Evolutionary conservation across 2,888 invertebrate species (phyloP), one percentile per base, ranked within the genome.

Genomic region (Cantharis rufa): DNA sequence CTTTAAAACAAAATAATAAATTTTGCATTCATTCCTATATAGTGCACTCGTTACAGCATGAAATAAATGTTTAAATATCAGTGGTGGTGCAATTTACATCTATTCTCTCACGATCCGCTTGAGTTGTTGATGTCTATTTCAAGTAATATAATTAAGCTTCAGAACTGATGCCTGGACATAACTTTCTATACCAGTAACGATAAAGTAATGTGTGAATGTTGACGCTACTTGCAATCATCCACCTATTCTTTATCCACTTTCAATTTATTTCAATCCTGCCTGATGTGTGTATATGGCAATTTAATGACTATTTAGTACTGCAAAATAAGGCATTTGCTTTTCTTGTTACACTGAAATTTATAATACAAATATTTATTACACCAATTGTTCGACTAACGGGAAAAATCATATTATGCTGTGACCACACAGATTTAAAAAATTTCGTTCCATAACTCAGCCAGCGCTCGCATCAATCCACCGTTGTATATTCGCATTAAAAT

Each of bases 161-260:
- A 72, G 80, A 80, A 77, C 79, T 78, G 82, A 83, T 83, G 80
- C 81, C 82, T 83, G 83, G 83, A 83, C 83, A 82, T 82, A 83
- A 82, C 83, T 83, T 83, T 83, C 83, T 82, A 82, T 70, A 72
- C 74, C 15, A 48, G 68, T 61, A 71, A 70, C 70, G 70, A 75
- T 73, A 70, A 73, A 79, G 72, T 79, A 78, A 78, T 79, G 79
- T 78, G 80, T 78, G 80, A 80, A 80, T 76, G 79, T 74, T 80
- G 69, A 71, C 76, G 74, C 74, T 72, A 72, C 71, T 74, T 72
- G 80, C 77, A 77, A 80, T 80, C 79, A 80, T 80, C 77, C 63
- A 70, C 70, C 66, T 76, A 76, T 76, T 76, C 72, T 64, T 18
- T 64, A 18, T 64, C 11, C 16, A 21, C 18, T 16, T 16, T 64